Evolutionary conservation across 2,888 invertebrate species (phyloP), one percentile per base, ranked within the genome.

Genomic region (Dusona sp.): DNA sequence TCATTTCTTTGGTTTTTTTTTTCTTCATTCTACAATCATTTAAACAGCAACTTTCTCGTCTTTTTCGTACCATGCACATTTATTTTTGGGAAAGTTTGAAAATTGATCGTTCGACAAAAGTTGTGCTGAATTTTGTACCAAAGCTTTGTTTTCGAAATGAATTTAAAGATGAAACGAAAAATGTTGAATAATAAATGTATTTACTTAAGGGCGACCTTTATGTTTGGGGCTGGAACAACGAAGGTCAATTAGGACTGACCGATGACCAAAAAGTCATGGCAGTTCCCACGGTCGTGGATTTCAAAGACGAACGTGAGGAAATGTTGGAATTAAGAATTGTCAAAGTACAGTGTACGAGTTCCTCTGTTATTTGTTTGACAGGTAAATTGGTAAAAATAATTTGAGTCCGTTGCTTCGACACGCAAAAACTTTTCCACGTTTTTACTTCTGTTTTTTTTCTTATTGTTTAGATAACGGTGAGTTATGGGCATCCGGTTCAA

Each of bases 161-260:
- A 70, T 25, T 48, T 25, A 9, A 25, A 57, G 25, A 77, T 16
- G 4, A 48, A 61, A 51, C 4, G 16, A 7, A 54, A 61, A 38
- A 68, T 2, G 9, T 16, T 57, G 22, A 45, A 22, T 1, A 64
- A 19, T 78, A 74, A 64, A 70, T 75, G 19, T 51, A 77, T 68
- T 83, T 51, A 57, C 6, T 87, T 72, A 25, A 95, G 93, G 98
- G 98, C 19, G 98, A 98, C 93, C 92, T 98, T 0, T 99, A 98
- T 92, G 95, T 96, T 2, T 99, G 99, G 98, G 99, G 99, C 9
- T 98, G 97, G 97, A 99, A 99, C 94, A 96, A 97, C 87, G 96
- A 96, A 91, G 98, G 98, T 0, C 98, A 99, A 94, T 94, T 99
- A 22, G 98, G 98, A 9, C 93, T 97, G 48, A 91, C 93, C 9